These are phyloP conservation scores for Chloebia gouldiae DNA, from an alignment of 2,113 vertebrate genomes.

Conservation along the genomic window DNA sequence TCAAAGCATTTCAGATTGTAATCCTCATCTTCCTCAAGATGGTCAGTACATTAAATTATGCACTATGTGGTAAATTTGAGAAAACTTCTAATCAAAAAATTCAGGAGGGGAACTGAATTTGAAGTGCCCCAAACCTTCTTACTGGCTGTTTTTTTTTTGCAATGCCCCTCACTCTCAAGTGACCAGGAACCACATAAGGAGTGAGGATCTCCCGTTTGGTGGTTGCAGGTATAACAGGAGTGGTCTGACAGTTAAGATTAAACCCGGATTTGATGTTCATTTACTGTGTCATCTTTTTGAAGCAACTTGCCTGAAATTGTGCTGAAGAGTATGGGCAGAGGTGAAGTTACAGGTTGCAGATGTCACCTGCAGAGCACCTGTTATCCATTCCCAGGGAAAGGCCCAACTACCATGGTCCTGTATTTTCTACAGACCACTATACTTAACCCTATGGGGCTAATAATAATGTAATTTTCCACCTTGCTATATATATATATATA, in stretches of 20 bases:
- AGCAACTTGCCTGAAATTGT: neutral
- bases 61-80: neutral
- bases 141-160: neutral
- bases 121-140: neutral
- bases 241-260: neutral
- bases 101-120: rapidly evolving
- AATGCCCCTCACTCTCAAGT: neutral
- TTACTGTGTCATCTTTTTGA: neutral
- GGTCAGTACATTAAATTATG: neutral
- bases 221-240: neutral
- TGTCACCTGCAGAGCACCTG: neutral
- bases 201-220: neutral
- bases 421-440: neutral
- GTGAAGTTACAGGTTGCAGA: neutral
- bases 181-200: neutral
- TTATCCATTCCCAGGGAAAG: neutral
- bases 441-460: neutral
- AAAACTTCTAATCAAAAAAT: neutral
- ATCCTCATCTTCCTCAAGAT: neutral
- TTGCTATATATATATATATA: no score
- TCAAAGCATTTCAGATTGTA: neutral
- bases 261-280: neutral
- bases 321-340: neutral
- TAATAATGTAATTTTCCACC: neutral
- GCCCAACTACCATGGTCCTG: neutral